phyloP scores from a whole-genome alignment of 1,140 invertebrate species.

The Lasaia peninsularis region DNA sequence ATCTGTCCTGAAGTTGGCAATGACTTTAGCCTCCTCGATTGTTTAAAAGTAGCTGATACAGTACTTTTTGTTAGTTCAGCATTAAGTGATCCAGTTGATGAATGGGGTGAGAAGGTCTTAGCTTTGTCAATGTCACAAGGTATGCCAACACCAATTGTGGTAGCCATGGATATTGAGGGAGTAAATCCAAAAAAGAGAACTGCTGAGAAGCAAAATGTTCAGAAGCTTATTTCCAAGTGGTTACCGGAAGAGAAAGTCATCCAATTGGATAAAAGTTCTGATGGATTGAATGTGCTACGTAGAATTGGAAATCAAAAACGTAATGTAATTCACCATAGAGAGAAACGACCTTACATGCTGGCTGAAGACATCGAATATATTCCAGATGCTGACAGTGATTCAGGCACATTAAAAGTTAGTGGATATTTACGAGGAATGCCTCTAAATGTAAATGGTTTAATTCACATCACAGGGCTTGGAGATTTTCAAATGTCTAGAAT shows the following conservation, averaged over 20 bases:
- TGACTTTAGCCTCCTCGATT: constrained; percentile 87
- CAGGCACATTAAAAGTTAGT: constrained; percentile 88
- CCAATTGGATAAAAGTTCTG: constrained; percentile 84
- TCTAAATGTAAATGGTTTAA: constrained; percentile 90
- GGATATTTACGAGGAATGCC: constrained; percentile 91
- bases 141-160: constrained; percentile 87
- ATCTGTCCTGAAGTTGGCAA: constrained; percentile 84
- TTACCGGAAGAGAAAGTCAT: constrained; percentile 91
- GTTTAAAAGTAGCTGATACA: constrained; percentile 90
- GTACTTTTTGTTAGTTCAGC: constrained; percentile 86
- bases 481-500: constrained; percentile 95
- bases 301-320: constrained; percentile 90
- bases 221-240: constrained; percentile 87
- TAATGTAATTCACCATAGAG: constrained; percentile 84
- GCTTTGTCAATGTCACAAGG: constrained; percentile 88
- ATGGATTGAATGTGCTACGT: constrained; percentile 88
- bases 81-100: constrained; percentile 82
- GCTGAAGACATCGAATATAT: constrained; percentile 88
- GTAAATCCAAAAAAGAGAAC: constrained; percentile 85
- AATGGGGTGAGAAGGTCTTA: constrained; percentile 86
- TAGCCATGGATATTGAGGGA: constrained; percentile 86
- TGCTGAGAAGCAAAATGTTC: constrained; percentile 85
- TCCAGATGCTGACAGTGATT: constrained; percentile 73
- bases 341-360: constrained; percentile 88
- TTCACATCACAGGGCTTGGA: constrained; percentile 94